Percentiles rank a stretch among this genome's conserved stretches.
Conservation (phyloP, 2,888 invertebrate species). For the Electrophaes corylata region DNA sequence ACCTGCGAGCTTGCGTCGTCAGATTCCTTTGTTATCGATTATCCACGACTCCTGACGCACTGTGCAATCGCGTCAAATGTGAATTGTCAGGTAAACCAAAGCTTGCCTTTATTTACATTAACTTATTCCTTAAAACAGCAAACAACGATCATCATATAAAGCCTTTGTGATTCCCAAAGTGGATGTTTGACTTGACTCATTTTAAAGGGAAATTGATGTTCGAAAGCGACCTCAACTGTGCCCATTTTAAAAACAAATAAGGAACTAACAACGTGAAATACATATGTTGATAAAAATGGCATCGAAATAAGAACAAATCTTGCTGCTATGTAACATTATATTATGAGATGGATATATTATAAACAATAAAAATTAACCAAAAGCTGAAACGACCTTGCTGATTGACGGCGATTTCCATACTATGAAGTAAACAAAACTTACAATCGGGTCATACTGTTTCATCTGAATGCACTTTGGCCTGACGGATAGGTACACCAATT, state of each 20-base stretch:
- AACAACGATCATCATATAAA: constrained; percentile 73
- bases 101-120: constrained; percentile 68
- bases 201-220: constrained; percentile 59
- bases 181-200: constrained; percentile 72
- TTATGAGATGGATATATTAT: not conserved
- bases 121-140: constrained; percentile 66
- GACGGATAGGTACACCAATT: constrained; percentile 13
- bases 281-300: not conserved
- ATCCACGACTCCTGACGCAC: constrained; percentile 49
- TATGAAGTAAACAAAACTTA: not conserved
- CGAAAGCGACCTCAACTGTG: constrained; percentile 51
- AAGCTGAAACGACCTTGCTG: not conserved
- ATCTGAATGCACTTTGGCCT: constrained; percentile 2
- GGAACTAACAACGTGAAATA: not conserved
- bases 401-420: too few species aligned
- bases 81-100: constrained; percentile 66
- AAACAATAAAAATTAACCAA: too few species aligned
- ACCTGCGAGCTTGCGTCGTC: constrained; percentile 33
- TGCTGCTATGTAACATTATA: not conserved
- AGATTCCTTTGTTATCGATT: constrained; percentile 48
- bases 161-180: constrained; percentile 68
- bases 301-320: not conserved
- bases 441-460: not conserved
- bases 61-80: constrained; percentile 50
- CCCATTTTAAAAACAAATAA: constrained; percentile 20